Base-by-base conservation (phyloP, 92 coral and sea anemone species). In the Bergia puertoricense region DNA sequence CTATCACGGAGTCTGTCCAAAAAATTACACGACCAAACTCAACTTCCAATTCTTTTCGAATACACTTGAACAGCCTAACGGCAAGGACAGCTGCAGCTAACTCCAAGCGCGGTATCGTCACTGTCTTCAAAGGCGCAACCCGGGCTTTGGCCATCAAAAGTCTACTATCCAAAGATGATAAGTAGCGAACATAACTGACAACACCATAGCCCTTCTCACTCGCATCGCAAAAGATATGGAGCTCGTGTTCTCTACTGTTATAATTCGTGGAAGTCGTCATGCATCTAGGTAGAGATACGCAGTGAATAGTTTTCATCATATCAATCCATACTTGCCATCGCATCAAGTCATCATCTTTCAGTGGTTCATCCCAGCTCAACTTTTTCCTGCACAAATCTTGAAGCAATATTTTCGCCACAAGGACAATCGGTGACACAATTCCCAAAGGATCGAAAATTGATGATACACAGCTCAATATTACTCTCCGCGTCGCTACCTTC, bases 171-270 rank as follows among this genome's bases (percentile, higher is more conserved):
- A 72, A 44, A 1, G 45, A 69, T 36, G 72, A 2, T 16, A 71
- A 54, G 68, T 65, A 74, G 6, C 88, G 81, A 54, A 89, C 41
- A 76, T 89, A 89, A 4, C 79, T 44, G 56, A 80, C 91, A 18
- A 68, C 85, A 1, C 91, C 88, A 51, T 88, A 88, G 14, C 88
- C 91, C 66, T 36, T 86, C 6, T 78, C 59, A n/a, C 87, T 80
- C 2, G 91, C 91, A 81, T 88, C 88, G 45, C 79, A 62, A 44
- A 88, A 88, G 71, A 80, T 80, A 72, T 88, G 88, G 20, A 88
- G 81, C 41, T 88, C 41, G 41, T 67, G 10, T 51, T 85, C 23
- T 66, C 15, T 5, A 51, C 75, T 51, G 45, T 78, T 42, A 40
- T 41, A 43, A 69, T 44, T 43, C 23, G 46, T 67, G 80, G 88